A percentile compares a stretch with the other conserved stretches of the same genome.
phyloP scores from a whole-genome alignment of 2,888 invertebrate genomes.

The Mythimna lalbum region DNA sequence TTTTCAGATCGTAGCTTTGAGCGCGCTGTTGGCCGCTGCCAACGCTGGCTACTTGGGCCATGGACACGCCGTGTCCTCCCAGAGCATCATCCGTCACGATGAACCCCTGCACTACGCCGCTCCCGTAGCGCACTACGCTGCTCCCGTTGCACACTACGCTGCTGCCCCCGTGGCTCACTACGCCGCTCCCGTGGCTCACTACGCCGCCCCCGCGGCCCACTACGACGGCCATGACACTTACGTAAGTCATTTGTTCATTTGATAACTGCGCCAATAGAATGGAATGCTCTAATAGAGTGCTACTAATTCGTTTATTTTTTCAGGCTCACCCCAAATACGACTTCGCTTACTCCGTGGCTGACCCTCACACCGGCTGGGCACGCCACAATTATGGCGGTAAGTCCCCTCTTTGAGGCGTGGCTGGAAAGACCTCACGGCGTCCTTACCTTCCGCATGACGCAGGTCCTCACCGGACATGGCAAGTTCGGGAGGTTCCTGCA shows the following conservation, averaged over 20 bases:
- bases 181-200: slow-evolving; percentile 51
- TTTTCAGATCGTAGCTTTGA: slow-evolving; percentile 55
- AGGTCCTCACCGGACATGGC: too few relatives aligned
- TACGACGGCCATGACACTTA: slow-evolving; percentile 70
- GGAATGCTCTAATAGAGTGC: background rate
- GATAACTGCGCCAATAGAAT: background rate
- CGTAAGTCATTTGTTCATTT: slow-evolving; percentile 54
- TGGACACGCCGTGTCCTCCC: slow-evolving; percentile 63
- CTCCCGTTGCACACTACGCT: slow-evolving; percentile 49
- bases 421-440: too few relatives aligned
- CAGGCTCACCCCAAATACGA: slow-evolving; percentile 84
- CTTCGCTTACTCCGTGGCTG: slow-evolving; percentile 88
- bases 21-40: slow-evolving; percentile 73
- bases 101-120: slow-evolving; percentile 57
- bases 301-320: background rate
- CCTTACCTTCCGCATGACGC: too few relatives aligned
- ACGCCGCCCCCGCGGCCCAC: slow-evolving; percentile 57
- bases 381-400: too few relatives aligned
- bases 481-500: too few relatives aligned
- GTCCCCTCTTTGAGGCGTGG: too few relatives aligned
- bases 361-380: slow-evolving; percentile 90
- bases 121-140: slow-evolving; percentile 53
- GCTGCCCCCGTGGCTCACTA: slow-evolving; percentile 64
- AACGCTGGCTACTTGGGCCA: slow-evolving; percentile 71
- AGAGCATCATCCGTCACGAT: slow-evolving; percentile 64